Evolutionary conservation across 30 jellyfish, hydroid and myxozoan genomes (phyloP), one percentile per base, ranked within the genome.

Genomic region (Cassiopea andromeda): DNA sequence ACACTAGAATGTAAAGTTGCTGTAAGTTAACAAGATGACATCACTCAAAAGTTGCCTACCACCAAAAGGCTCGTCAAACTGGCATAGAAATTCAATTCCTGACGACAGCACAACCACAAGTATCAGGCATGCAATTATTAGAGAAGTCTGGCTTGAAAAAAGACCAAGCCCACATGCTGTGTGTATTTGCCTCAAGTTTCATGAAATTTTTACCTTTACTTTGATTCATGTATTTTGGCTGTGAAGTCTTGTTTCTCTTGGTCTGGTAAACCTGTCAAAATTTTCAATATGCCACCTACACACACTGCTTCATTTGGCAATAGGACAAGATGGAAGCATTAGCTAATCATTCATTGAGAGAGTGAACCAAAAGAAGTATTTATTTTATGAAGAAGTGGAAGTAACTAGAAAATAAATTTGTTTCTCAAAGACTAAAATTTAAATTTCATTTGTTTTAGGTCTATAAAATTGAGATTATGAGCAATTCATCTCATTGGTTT

Each of bases 161-260:
- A 79, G 89, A 57, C 98, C 98, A 82, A 87, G 93, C 75, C 98
- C 98, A 15, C 98, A 93, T 93, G 98, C 98, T 17, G 98, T 93
- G 84, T 44, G 97, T 81, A 2, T 61, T 61, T 9, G 64, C 9
- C 5, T 50, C 9, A 2, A 9, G 9, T 9, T 5, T 50, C 9
- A 2, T 5, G 64, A 50, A n/a, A n/a, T n/a, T 50, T 50, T 5
- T 5, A 50, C 9, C 8, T 50, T 50, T 50, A 9, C 64, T 2
- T 50, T 9, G 9, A 2, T 50, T 50, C 64, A 50, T 50, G 9
- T 50, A 9, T 9, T 50, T 9, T 50, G 64, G 9, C 9, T 50
- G 5, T 9, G 9, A 50, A 50, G 5, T 50, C 5, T 50, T 19
- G 19, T 3, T 78, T 57, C 10, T n/a, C 47, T n/a, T n/a, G n/a